phyloP scores from a whole-genome alignment of 2,888 invertebrate species.

The Apamea monoglypha region DNA sequence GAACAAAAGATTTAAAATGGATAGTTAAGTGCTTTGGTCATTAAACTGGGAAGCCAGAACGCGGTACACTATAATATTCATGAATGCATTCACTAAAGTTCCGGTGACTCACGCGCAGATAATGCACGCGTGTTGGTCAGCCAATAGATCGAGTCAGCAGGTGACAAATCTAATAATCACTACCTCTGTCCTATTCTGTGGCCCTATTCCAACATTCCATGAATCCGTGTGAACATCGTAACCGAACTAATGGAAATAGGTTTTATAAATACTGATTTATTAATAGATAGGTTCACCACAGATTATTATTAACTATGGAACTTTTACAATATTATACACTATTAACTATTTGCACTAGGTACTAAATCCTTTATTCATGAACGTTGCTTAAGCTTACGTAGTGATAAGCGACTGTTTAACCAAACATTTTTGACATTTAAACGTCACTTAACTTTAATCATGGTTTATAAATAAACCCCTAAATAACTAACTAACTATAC shows the following conservation, averaged over 20 bases:
- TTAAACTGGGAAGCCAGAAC: constrained; percentile 55
- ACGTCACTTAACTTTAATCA: too few species aligned
- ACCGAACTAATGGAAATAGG: background rate
- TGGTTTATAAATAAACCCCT: too few species aligned
- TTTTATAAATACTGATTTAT: background rate
- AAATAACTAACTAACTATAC: too few species aligned
- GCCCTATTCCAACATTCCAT: constrained; percentile 31
- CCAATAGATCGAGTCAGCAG: constrained; percentile 64
- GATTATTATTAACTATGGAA: background rate
- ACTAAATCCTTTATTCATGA: too few species aligned
- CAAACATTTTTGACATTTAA: too few species aligned
- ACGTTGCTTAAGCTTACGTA: too few species aligned
- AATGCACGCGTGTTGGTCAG: constrained; percentile 70
- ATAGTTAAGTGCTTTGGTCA: constrained; percentile 57
- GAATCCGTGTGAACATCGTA: background rate
- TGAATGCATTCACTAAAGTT: constrained; percentile 71
- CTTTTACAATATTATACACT: too few species aligned
- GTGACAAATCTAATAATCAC: constrained; percentile 59
- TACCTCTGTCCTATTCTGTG: constrained; percentile 25
- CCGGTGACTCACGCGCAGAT: constrained; percentile 78
- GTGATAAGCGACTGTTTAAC: too few species aligned
- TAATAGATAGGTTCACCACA: background rate
- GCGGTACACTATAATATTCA: constrained; percentile 62
- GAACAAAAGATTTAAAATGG: constrained; percentile 51
- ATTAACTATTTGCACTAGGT: too few species aligned